phyloP scores from a whole-genome alignment of 1,140 invertebrate species.

The Cotesia chilonis region DNA sequence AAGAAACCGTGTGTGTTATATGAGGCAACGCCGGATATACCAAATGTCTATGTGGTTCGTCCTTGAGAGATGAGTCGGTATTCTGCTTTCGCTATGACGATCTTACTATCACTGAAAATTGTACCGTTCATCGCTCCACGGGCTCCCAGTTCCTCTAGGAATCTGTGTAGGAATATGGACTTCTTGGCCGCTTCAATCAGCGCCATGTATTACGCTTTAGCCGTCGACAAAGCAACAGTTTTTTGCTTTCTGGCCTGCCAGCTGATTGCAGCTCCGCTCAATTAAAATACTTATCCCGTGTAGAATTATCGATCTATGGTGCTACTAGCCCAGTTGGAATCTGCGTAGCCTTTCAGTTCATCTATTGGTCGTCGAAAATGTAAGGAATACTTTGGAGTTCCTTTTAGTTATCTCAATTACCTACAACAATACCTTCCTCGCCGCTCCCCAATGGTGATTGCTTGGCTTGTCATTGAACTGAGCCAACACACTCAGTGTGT shows the following conservation, averaged over 20 bases:
- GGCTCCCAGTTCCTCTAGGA: too few species aligned
- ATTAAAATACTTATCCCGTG: conserved; percentile 48
- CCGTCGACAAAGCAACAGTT: conserved; percentile 54
- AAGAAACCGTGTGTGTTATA: too few species aligned
- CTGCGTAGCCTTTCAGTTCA: conserved; percentile 37
- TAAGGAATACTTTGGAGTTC: conserved; percentile 45
- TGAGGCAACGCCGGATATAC: too few species aligned
- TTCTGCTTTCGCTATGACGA: too few species aligned
- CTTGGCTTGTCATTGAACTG: conserved; percentile 19
- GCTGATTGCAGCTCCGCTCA: conserved; percentile 41
- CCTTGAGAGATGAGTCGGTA: too few species aligned
- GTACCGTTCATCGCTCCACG: too few species aligned
- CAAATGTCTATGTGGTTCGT: too few species aligned
- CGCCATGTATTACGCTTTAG: conserved; percentile 55
- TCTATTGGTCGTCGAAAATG: conserved; percentile 28
- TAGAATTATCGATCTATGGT: conserved; percentile 44
- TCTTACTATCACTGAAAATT: too few species aligned
- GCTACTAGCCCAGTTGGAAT: conserved; percentile 48
- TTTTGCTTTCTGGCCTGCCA: conserved; percentile 55
- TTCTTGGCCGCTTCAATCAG: conserved; percentile 44
- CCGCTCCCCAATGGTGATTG: conserved; percentile 46
- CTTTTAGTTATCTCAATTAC: conserved; percentile 48
- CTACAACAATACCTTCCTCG: conserved; percentile 43
- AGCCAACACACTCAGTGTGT: conserved; percentile 43
- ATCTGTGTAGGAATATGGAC: not conserved